Evolutionary conservation across 2,888 invertebrate genomes (phyloP), one percentile per base, ranked within the genome.

Genomic region (Melanargia galathea): DNA sequence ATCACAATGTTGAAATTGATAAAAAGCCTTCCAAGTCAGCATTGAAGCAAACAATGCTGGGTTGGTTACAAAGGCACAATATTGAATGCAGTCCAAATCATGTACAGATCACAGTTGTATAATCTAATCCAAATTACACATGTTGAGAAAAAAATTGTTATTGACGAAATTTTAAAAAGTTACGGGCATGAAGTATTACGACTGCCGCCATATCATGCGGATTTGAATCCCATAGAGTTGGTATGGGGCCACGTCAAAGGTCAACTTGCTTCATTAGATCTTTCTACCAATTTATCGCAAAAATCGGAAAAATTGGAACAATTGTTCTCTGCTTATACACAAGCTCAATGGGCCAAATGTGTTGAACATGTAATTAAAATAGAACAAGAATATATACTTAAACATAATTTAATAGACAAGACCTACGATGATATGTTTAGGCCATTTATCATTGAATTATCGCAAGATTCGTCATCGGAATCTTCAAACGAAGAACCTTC

Each of bases 201-300:
- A 38, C 38, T 38, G 10, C 38, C 38, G 38, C 38, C 38, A 38
- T 38, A 38, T 38, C 38, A 38, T 38, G 38, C 38, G 38, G 38
- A 38, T 38, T 38, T 38, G 38, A 38, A 38, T 38, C 38, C 13
- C 38, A 38, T 38, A 38, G 13, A 38, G 38, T 38, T 38, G 38
- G 38, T 38, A 38, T n/a, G n/a, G 38, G 38, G 38, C 38, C 38
- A 38, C n/a, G 38, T 38, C 38, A 38, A 38, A 38, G 38, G 38
- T 38, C 13, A 38, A 13, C 38, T 38, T 38, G 13, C 38, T 38
- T 38, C 38, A 38, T 38, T n/a, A 38, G 38, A 38, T 38, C 38
- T 38, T 38, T 38, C 38, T 38, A 35, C 33, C n/a, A 38, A 38
- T 38, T n/a, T 38, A 38, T 38, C 38, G 13, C 38, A 38, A 35